Percentiles rank a stretch among this genome's conserved stretches.
Evolutionary conservation across 2,113 vertebrate species (phyloP).

Genomic region (Oreocharis arfaki): DNA sequence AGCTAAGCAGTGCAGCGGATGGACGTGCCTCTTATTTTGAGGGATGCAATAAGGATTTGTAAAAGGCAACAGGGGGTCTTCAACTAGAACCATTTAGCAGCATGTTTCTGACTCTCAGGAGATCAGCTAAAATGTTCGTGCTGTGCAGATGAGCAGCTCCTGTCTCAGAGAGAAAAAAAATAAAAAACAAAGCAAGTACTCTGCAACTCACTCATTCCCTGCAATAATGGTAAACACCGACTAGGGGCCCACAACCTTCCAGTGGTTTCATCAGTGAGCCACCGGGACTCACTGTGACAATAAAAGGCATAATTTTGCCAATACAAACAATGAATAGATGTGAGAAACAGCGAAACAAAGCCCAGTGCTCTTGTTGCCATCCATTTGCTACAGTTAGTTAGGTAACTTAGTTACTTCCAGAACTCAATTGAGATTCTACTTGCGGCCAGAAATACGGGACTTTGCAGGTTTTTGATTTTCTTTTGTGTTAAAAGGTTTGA

Average conservation of each 20-base stretch:
- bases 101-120: slow-evolving; percentile 8
- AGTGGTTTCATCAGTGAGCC: background rate
- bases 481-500: background rate
- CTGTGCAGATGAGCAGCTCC: slow-evolving; percentile 6
- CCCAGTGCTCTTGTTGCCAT: background rate
- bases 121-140: slow-evolving; percentile 38
- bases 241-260: background rate
- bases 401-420: background rate
- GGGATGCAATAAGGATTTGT: slow-evolving; percentile 33
- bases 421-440: background rate
- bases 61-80: background rate
- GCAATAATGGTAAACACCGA: slow-evolving; percentile 27
- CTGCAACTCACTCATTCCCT: background rate
- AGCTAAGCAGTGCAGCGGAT: background rate
- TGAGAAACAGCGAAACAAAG: background rate
- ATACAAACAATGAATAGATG: background rate
- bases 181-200: background rate
- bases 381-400: background rate
- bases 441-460: background rate
- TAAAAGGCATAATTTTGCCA: background rate
- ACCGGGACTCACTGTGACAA: background rate
- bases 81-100: slow-evolving; percentile 31
- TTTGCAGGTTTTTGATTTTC: background rate
- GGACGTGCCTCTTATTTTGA: background rate
- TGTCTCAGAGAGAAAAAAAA: background rate